phyloP scores from a whole-genome alignment of 2,797 vertebrate genomes.

The Vultur gryphus region DNA sequence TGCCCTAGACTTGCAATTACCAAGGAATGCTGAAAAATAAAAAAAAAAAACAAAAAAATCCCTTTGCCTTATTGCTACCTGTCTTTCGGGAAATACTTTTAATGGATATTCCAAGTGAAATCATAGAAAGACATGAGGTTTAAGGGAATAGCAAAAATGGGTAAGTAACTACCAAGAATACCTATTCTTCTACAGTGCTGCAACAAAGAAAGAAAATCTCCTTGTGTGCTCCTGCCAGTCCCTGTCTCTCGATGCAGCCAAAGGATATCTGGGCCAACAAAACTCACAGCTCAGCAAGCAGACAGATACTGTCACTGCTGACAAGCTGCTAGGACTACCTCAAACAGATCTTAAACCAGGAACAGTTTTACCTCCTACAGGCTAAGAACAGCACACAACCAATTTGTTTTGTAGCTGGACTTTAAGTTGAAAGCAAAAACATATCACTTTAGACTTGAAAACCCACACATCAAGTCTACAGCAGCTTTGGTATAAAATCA shows the following conservation, averaged over 20 bases:
- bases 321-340: neutral
- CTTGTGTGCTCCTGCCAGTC: fast-evolving
- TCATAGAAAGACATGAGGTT: neutral
- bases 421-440: neutral
- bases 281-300: neutral
- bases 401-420: neutral
- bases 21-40: neutral
- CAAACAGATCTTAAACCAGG: neutral
- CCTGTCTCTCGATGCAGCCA: neutral
- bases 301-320: neutral
- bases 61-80: neutral
- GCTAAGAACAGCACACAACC: neutral
- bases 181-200: neutral
- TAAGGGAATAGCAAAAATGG: neutral
- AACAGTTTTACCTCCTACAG: neutral
- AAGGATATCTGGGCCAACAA: neutral
- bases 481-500: neutral
- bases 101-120: neutral
- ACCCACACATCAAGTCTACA: neutral
- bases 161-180: neutral
- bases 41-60: neutral
- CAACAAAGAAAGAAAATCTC: neutral
- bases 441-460: neutral
- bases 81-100: neutral
- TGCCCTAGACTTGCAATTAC: neutral